Evolutionary conservation across 2,888 invertebrate genomes (phyloP).

Genomic region (Glomeris marginata): DNA sequence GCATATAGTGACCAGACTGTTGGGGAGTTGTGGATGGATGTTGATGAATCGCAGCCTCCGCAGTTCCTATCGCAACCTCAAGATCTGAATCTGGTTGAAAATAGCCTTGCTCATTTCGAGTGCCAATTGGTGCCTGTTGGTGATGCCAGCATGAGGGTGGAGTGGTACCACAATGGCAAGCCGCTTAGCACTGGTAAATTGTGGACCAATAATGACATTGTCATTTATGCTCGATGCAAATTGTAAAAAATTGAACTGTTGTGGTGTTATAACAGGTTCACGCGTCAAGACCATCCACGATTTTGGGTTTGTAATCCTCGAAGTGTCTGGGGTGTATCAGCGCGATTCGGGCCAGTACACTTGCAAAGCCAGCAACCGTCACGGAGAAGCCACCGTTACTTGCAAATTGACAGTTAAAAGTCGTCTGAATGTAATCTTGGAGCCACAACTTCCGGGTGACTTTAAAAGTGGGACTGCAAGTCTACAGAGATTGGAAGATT

Average conservation of each 20-base stretch:
- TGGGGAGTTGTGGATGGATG: constrained; percentile 50
- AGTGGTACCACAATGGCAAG: constrained; percentile 85
- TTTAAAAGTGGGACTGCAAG: constrained; percentile 10
- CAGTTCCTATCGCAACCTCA: constrained; percentile 77
- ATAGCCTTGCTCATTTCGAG: constrained; percentile 78
- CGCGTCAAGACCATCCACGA: constrained; percentile 92
- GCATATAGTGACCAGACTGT: constrained; percentile 48
- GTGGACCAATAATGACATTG: constrained; percentile 29
- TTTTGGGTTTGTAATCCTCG: constrained; percentile 92
- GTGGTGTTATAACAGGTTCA: constrained; percentile 35
- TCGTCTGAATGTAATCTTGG: background rate
- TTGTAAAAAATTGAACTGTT: background rate
- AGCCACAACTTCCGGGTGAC: background rate
- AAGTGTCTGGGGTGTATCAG: constrained; percentile 90
- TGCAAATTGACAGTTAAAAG: constrained; percentile 57
- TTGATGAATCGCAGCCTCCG: constrained; percentile 68
- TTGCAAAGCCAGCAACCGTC: constrained; percentile 82
- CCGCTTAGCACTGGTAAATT: constrained; percentile 52
- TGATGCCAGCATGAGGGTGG: constrained; percentile 86
- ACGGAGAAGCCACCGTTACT: constrained; percentile 86
- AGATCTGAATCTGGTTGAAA: constrained; percentile 68
- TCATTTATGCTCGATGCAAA: background rate
- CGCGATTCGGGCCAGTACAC: constrained; percentile 93
- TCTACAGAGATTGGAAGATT: constrained; percentile 68
- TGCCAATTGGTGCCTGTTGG: constrained; percentile 88